Base-by-base conservation (phyloP, 1,140 invertebrate species). In the Dreissena rostriformis region DNA sequence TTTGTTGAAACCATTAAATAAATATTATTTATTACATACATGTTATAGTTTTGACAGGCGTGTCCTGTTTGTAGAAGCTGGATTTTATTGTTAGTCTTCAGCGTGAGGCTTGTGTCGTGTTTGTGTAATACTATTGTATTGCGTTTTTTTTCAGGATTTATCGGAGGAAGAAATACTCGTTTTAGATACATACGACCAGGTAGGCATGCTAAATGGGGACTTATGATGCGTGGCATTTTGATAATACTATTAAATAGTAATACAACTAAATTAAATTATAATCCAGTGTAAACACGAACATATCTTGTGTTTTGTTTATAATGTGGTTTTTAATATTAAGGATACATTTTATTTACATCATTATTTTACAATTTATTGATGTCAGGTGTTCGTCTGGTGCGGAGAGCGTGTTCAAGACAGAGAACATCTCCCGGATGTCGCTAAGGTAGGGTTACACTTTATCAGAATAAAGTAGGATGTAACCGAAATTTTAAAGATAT, bases 371-470 rank as follows among this genome's bases (percentile, higher is more conserved):
- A n/a, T 65, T 22, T 63, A 63, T 65, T 19, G 22, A 49, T 74
- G 52, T 51, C 51, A 85, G 85, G 75, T 88, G 28, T 86, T 78
- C 57, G 49, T 88, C 14, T 88, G 86, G 86, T 78, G 70, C 68
- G 86, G 86, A 63, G 67, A 84, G 68, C 39, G 55, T 19, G 65
- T 86, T 22, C 61, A 75, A 12, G 52, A 66, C 2, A 51, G 86
- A 70, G 8, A 52, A 55, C 49, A 22, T 11, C 51, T 83, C 14
- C 67, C 52, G 28, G 22, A 28, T 10, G 61, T 86, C 28, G 52
- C 76, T 22, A 72, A 83, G 81, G 85, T 83, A 79, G 49, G 29
- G 57, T 2, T 19, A 6, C 53, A 24, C 57, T 61, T 61, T n/a
- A 24, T 12, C 17, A n/a, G 22, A 61, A 61, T 57, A 61, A 61